Percentiles rank a stretch among this genome's conserved stretches.
Evolutionary conservation across 2,113 vertebrate genomes (phyloP).

Genomic region (Otis tarda): DNA sequence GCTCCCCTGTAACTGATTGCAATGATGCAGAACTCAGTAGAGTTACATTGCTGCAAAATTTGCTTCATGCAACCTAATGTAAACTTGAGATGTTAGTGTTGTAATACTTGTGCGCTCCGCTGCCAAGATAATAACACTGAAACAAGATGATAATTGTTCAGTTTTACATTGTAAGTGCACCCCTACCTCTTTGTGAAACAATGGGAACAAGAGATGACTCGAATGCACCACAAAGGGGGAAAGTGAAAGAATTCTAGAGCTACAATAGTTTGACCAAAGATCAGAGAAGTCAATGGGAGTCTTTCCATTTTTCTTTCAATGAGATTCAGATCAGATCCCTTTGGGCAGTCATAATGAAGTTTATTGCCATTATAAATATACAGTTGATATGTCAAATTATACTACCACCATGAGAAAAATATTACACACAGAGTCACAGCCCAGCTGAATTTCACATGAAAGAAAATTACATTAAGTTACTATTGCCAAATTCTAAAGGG

Average conservation of each 20-base stretch:
- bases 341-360: slow-evolving; percentile 38
- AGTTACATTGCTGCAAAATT: background rate
- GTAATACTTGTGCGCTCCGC: background rate
- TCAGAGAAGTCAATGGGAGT: slow-evolving; percentile 36
- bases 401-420: slow-evolving; percentile 53
- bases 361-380: slow-evolving; percentile 60
- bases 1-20: background rate
- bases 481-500: slow-evolving; percentile 34
- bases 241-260: background rate
- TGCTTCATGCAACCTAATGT: background rate
- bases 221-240: background rate
- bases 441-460: slow-evolving; percentile 53
- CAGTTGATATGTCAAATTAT: slow-evolving; percentile 42
- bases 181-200: background rate
- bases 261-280: slow-evolving; percentile 25
- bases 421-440: slow-evolving; percentile 26
- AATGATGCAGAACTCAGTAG: background rate
- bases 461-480: slow-evolving; percentile 8
- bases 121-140: background rate
- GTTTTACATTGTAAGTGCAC: background rate
- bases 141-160: background rate
- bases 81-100: background rate
- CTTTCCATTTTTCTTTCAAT: slow-evolving; percentile 38
- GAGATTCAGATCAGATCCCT: slow-evolving; percentile 50
- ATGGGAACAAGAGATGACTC: background rate